Conservation (phyloP, 1,140 invertebrate species). For the Heliothis virescens region DNA sequence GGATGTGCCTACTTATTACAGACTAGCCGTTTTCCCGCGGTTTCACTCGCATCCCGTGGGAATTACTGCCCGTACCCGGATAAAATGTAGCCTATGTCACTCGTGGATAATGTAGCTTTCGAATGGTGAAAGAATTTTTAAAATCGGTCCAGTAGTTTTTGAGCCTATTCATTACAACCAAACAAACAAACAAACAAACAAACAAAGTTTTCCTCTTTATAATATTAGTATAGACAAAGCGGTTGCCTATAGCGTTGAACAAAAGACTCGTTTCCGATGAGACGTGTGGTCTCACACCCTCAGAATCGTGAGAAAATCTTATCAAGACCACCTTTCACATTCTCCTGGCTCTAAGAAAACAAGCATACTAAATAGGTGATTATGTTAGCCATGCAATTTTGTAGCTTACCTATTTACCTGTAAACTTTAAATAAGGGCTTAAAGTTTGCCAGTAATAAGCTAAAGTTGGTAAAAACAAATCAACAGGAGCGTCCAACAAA, state of each 20-base stretch:
- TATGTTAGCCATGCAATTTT: slow-evolving; percentile 13
- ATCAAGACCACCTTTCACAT: neutral
- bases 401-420: neutral
- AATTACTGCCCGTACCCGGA: too few species aligned
- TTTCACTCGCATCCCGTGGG: too few species aligned
- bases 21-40: too few species aligned
- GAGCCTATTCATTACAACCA: too few species aligned
- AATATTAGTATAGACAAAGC: too few species aligned
- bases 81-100: too few species aligned
- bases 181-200: too few species aligned
- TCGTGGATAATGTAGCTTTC: too few species aligned
- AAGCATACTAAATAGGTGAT: neutral
- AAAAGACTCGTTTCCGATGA: slow-evolving; percentile 22
- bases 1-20: neutral
- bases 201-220: too few species aligned
- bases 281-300: slow-evolving; percentile 22
- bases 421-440: slow-evolving; percentile 6
- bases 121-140: too few species aligned
- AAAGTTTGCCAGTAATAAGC: neutral
- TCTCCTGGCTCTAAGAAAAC: neutral
- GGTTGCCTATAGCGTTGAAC: neutral
- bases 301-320: slow-evolving; percentile 6
- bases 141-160: too few species aligned
- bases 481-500: neutral
- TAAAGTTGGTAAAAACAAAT: neutral